Percentiles rank a stretch among this genome's conserved stretches.
These are phyloP conservation scores for Cheilosia pagana DNA, from an alignment of 2,888 invertebrate species.

Conservation along the genomic window DNA sequence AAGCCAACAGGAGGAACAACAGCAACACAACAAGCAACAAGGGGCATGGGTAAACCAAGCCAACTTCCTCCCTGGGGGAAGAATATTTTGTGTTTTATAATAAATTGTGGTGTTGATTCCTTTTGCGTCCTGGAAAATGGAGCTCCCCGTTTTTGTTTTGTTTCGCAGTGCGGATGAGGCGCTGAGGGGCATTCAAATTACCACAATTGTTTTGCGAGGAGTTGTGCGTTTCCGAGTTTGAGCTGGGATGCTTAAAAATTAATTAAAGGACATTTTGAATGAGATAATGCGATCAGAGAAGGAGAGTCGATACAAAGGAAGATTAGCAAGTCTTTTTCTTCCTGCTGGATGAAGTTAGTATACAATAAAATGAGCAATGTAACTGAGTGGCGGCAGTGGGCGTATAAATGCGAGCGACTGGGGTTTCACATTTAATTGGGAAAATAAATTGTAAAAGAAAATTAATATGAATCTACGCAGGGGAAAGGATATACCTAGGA, in stretches of 20 bases:
- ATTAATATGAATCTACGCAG: neutral
- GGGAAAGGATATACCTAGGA: too few species aligned
- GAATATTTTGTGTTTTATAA: constrained; percentile 71
- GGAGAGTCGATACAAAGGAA: constrained; percentile 45
- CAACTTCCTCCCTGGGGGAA: constrained; percentile 52
- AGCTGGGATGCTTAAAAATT: constrained; percentile 62
- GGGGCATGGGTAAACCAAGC: constrained; percentile 53
- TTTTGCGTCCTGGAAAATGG: constrained; percentile 49
- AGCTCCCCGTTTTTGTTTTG: constrained; percentile 5
- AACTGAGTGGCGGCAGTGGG: neutral
- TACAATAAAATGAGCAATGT: constrained; percentile 9
- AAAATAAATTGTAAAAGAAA: constrained; percentile 7
- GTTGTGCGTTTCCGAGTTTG: constrained; percentile 39
- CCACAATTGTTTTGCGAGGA: constrained; percentile 69
- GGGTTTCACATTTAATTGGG: constrained; percentile 21
- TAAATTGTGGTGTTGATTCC: constrained; percentile 74
- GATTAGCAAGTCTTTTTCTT: constrained; percentile 33
- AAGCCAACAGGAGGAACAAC: constrained; percentile 17
- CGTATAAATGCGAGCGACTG: too few species aligned
- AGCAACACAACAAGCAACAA: neutral
- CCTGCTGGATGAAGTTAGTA: neutral
- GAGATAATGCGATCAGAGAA: constrained; percentile 57
- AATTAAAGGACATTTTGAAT: constrained; percentile 69
- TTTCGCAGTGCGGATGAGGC: neutral
- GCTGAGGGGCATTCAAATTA: constrained; percentile 49